Base-by-base conservation (phyloP, 92 coral and sea anemone genomes). In the Porites cylindrica region DNA sequence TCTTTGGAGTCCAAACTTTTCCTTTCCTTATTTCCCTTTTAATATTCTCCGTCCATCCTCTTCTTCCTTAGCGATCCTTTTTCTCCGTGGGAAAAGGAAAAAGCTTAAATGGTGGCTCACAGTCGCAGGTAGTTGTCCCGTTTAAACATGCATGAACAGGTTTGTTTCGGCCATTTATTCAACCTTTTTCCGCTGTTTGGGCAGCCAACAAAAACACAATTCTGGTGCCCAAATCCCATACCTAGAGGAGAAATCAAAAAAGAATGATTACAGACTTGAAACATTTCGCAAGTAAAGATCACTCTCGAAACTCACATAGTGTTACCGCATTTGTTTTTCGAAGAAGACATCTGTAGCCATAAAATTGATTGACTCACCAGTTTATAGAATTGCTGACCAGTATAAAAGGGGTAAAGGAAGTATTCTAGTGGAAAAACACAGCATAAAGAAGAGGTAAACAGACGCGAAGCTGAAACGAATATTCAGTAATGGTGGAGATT, bases 81-180 rank as follows among this genome's bases (percentile, higher is more conserved):
- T 26, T 74, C 51, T 78, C 83, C 19, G 88, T 84, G 12, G 90
- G 94, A 67, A 88, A 85, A 65, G 94, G 92, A 80, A 84, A 84
- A 81, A 2, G 88, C 80, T 61, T 72, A 23, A 92, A 92, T 24
- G 92, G 95, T 52, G 90, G 90, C 76, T 80, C 51, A 69, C 92
- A 92, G 66, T 83, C 69, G 38, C 92, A 91, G 10, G 77, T 68
- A 12, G 74, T 69, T 66, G 89, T 79, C 23, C 81, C 88, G 16
- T 66, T 85, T 8, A 13, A 23, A 70, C 90, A 85, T 2, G 14
- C 70, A 58, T 78, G 90, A 68, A 86, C 84, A 81, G 65, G 51
- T 75, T 32, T 11, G 52, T 51, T 52, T 52, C 7, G 87, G 78
- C 83, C 91, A 88, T 75, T 88, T 81, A 18, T 67, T 54, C 24